A percentile compares a stretch with the other conserved stretches of the same genome.
phyloP scores from a whole-genome alignment of 2,888 invertebrate genomes.

The Elysia crispata region DNA sequence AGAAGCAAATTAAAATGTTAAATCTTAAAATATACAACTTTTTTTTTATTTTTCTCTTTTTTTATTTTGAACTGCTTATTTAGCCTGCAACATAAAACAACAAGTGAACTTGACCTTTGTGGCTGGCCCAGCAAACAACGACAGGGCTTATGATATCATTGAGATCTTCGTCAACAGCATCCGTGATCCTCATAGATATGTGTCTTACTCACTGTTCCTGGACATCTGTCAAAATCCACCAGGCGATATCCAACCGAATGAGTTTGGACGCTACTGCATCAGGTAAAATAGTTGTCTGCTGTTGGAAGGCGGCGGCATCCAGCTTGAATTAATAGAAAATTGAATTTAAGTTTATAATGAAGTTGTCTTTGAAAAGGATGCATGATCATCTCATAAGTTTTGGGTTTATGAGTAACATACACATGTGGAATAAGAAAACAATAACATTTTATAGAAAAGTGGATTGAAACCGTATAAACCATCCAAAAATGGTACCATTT shows the following conservation, averaged over 20 bases:
- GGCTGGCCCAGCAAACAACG: slow-evolving; percentile 46
- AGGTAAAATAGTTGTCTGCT: slow-evolving; percentile 23
- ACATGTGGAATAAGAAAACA: too few relatives aligned
- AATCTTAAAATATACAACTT: not conserved
- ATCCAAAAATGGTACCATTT: too few relatives aligned
- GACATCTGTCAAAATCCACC: slow-evolving; percentile 40
- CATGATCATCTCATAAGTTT: too few relatives aligned
- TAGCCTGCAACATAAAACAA: slow-evolving; percentile 57
- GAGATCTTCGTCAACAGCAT: slow-evolving; percentile 31
- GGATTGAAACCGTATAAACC: too few relatives aligned
- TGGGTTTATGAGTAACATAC: too few relatives aligned
- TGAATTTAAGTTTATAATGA: too few relatives aligned
- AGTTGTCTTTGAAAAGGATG: too few relatives aligned
- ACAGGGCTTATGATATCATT: slow-evolving; percentile 47
- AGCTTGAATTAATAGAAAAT: too few relatives aligned
- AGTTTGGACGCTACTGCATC: slow-evolving; percentile 44
- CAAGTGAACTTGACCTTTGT: slow-evolving; percentile 66
- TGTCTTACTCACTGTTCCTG: slow-evolving; percentile 48
- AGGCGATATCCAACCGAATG: slow-evolving; percentile 40
- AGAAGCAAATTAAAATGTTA: too few relatives aligned
- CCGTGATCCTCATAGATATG: not conserved
- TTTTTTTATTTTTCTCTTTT: not conserved
- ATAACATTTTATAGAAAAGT: too few relatives aligned
- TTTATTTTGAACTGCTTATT: slow-evolving; percentile 39
- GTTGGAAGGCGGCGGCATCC: not conserved